Evolutionary conservation across 2,113 vertebrate genomes (phyloP).

Genomic region (Ahaetulla prasina): DNA sequence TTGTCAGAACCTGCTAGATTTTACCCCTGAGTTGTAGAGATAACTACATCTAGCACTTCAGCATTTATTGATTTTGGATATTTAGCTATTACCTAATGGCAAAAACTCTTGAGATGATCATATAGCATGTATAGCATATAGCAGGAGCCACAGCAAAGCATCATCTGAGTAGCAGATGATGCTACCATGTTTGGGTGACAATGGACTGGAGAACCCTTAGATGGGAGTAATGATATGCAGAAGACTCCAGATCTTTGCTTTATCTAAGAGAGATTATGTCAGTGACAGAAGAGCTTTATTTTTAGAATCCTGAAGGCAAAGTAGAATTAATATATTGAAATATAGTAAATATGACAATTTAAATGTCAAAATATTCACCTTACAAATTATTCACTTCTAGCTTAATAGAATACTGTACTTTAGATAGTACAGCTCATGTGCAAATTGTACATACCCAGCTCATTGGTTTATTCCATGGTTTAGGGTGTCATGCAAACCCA

Average conservation of each 20-base stretch:
- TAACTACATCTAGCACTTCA: neutral
- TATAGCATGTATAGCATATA: neutral
- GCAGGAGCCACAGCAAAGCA: neutral
- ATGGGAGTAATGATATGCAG: neutral
- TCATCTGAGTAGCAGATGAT: neutral
- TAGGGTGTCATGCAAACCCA: neutral
- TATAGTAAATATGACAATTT: no score
- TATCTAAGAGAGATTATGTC: neutral
- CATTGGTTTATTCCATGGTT: neutral
- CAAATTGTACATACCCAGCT: neutral
- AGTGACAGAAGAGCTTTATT: neutral
- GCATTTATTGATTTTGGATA: neutral
- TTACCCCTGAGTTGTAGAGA: no score
- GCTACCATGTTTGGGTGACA: neutral
- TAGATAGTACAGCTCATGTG: neutral
- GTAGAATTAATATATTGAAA: neutral
- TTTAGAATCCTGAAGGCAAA: neutral
- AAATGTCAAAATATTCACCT: neutral
- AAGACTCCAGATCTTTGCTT: neutral
- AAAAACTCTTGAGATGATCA: neutral
- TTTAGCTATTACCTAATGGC: neutral
- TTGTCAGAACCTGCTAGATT: no score
- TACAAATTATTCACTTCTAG: neutral
- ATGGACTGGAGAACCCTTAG: neutral
- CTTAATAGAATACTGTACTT: neutral